A percentile compares a stretch with the other conserved stretches of the same genome.
These are phyloP conservation scores for Cotesia glomerata DNA, from an alignment of 1,140 invertebrate genomes.

Conservation along the genomic window DNA sequence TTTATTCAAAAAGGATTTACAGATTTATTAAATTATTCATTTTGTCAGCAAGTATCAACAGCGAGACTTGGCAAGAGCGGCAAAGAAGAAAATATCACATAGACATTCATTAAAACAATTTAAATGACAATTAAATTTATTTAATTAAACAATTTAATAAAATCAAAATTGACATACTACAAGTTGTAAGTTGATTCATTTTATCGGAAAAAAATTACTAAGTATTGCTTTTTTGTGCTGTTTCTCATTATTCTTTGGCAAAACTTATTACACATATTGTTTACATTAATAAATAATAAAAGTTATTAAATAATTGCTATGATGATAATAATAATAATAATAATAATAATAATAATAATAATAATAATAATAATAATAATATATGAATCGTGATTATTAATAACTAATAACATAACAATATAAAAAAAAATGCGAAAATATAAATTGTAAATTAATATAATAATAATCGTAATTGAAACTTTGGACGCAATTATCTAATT, in stretches of 20 bases:
- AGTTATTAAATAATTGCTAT: slow-evolving; percentile 55
- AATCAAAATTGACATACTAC: too few species aligned
- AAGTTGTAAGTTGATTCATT: too few species aligned
- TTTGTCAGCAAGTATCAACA: slow-evolving; percentile 61
- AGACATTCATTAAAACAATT: slow-evolving; percentile 41
- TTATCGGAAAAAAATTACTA: slow-evolving; percentile 9
- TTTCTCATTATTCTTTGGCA: slow-evolving; percentile 58
- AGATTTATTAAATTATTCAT: slow-evolving; percentile 49
- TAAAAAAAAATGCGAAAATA: slow-evolving; percentile 42
- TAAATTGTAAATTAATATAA: slow-evolving; percentile 36
- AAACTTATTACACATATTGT: slow-evolving; percentile 64
- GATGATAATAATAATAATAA: slow-evolving; percentile 38
- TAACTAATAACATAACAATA: slow-evolving; percentile 54
- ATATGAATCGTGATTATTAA: slow-evolving; percentile 41
- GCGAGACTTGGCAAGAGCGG: slow-evolving; percentile 61
- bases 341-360: slow-evolving; percentile 47
- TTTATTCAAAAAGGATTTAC: slow-evolving; percentile 66
- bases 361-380: slow-evolving; percentile 32
- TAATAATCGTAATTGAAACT: slow-evolving; percentile 28
- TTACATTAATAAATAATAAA: slow-evolving; percentile 62
- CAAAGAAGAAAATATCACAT: slow-evolving; percentile 62
- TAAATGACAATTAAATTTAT: slow-evolving; percentile 34
- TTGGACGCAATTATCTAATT: slow-evolving; percentile 33
- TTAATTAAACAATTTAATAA: not conserved
- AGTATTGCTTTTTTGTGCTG: slow-evolving; percentile 32